Evolutionary conservation across 2,797 vertebrate species (phyloP).

Genomic region (Ciconia nigra): DNA sequence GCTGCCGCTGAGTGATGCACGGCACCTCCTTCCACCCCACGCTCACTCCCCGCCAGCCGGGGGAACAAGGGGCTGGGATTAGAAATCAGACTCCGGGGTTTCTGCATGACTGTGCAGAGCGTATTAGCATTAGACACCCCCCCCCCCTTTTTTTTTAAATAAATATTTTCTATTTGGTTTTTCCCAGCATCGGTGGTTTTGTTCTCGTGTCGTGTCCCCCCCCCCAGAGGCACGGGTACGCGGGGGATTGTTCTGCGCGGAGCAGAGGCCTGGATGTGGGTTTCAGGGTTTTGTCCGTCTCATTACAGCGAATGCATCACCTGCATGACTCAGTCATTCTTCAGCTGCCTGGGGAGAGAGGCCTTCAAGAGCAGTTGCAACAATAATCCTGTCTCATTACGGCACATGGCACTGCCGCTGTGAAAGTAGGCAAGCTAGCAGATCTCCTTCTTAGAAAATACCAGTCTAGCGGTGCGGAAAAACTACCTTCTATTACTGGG

Average conservation of each 20-base stretch:
- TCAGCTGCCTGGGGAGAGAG: not conserved
- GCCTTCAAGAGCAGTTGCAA: constrained; percentile 24
- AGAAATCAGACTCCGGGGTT: constrained; percentile 28
- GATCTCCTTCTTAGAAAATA: constrained; percentile 50
- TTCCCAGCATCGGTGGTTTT: not conserved
- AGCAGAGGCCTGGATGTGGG: not conserved
- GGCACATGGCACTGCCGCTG: constrained; percentile 16
- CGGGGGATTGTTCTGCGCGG: not conserved
- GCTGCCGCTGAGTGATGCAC: constrained; percentile 47
- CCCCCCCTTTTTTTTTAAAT: not conserved
- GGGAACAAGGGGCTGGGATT: not conserved
- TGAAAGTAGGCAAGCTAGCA: constrained; percentile 51
- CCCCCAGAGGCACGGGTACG: not conserved
- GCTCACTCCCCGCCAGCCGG: constrained; percentile 11
- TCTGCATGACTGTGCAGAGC: constrained; percentile 24
- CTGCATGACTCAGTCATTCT: constrained; percentile 38
- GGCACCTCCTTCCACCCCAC: constrained; percentile 23
- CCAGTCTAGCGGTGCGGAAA: constrained; percentile 2
- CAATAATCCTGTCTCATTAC: constrained; percentile 41
- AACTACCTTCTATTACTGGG: constrained; percentile 2
- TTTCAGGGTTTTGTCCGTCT: constrained; percentile 2
- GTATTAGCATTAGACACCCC: not conserved
- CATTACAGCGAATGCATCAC: not conserved
- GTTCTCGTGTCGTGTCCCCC: not conserved
- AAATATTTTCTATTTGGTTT: constrained; percentile 24